Percentiles rank a stretch among this genome's conserved stretches.
phyloP scores from a whole-genome alignment of 2,888 invertebrate species.

The Eumerus sabulonum region DNA sequence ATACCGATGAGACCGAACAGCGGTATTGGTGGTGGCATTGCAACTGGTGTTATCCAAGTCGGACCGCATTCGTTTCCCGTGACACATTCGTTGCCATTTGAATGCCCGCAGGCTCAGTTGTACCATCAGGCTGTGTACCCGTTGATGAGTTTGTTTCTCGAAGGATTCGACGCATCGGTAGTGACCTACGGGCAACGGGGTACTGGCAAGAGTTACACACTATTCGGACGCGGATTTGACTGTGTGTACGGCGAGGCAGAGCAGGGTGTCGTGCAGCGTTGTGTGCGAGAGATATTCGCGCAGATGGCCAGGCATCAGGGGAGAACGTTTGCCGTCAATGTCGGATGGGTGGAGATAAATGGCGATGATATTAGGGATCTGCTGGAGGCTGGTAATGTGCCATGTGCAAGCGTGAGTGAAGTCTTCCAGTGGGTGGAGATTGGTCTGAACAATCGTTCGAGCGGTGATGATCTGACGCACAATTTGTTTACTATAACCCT shows the following conservation, averaged over 20 bases:
- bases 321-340: constrained; percentile 83
- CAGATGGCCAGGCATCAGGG: constrained; percentile 84
- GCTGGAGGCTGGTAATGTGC: constrained; percentile 80
- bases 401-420: constrained; percentile 83
- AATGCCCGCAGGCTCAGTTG: constrained; percentile 83
- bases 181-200: constrained; percentile 84
- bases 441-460: constrained; percentile 82
- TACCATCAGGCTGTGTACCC: constrained; percentile 84
- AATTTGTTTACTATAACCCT: constrained; percentile 86
- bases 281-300: constrained; percentile 85
- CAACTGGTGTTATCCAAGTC: constrained; percentile 77
- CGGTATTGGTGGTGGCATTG: constrained; percentile 75
- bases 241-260: constrained; percentile 84
- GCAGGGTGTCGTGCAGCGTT: constrained; percentile 84
- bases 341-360: constrained; percentile 87
- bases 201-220: constrained; percentile 86
- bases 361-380: constrained; percentile 84
- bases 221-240: constrained; percentile 85
- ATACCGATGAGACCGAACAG: constrained; percentile 76
- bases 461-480: constrained; percentile 80
- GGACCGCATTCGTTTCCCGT: constrained; percentile 80
- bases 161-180: constrained; percentile 88
- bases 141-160: constrained; percentile 84
- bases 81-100: constrained; percentile 81
- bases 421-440: constrained; percentile 86